Evolutionary conservation across 2,888 invertebrate genomes (phyloP), one percentile per base, ranked within the genome.

Genomic region (Lepidonotus clava): DNA sequence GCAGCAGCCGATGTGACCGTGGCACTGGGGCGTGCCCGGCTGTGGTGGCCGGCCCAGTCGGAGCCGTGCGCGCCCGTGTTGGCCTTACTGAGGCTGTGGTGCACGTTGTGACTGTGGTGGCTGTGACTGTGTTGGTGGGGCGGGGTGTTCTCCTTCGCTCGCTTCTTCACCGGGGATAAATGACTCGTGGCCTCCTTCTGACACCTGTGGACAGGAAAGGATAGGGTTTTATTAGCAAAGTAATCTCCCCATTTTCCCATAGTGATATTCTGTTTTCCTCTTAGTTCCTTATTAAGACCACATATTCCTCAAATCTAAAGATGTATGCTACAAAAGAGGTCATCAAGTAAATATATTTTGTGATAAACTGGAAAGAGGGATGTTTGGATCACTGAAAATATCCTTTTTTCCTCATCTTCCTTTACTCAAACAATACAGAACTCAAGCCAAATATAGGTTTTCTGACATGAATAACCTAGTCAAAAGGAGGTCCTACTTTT

Each of bases 111-210:
- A 51, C 34, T 76, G 40, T 83, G n/a, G 53, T 87, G 76, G 32
- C 88, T 84, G 53, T 89, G 66, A 18, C 34, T 36, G 77, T 86
- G 77, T 14, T 76, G 76, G 86, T 92, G 91, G 14, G 94, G 98
- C 36, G 98, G 98, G 36, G 98, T 97, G 92, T 97, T 98, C 93
- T 98, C 98, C 94, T 98, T 98, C 67, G 98, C 98, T 28, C 98
- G 96, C 94, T 99, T 99, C 95, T 99, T 99, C 38, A 98, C 98
- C 0, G 99, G 99, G 91, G 98, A 98, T 91, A 98, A 95, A 93
- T 89, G 89, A 77, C 87, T 87, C 21, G 84, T 71, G 0, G 83
- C 87, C 83, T 86, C 84, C 61, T 88, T 88, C 53, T 87, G 86
- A 40, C 66, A 87, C 46, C 87, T 84, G 77, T n/a, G 8, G 71